phyloP scores from a whole-genome alignment of 1,140 invertebrate genomes.

The Zophobas atratus region DNA sequence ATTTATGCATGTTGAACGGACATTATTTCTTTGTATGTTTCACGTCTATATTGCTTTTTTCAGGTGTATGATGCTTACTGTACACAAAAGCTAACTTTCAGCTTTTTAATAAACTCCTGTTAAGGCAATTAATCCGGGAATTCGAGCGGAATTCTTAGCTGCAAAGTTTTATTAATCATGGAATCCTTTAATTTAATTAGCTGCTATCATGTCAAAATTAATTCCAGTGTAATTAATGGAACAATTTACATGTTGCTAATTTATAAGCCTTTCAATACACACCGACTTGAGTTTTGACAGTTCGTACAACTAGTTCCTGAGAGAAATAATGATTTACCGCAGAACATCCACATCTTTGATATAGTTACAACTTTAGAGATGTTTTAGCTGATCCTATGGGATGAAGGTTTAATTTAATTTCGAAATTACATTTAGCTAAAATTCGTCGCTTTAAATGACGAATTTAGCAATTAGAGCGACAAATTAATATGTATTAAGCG shows the following conservation, averaged over 20 bases:
- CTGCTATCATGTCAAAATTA: background rate
- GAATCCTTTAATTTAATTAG: no score
- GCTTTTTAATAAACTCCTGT: no score
- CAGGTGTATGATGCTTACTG: no score
- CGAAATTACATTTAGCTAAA: conserved; percentile 7
- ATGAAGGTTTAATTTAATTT: conserved; percentile 20
- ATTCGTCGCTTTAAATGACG: background rate
- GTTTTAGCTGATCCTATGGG: conserved; percentile 21
- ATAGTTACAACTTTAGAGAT: conserved; percentile 11
- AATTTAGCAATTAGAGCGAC: conserved; percentile 2
- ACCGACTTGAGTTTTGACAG: conserved; percentile 6
- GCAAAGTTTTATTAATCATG: no score
- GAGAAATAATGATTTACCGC: conserved; percentile 10
- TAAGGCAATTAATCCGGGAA: no score
- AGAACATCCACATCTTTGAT: conserved; percentile 21
- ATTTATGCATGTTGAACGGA: no score
- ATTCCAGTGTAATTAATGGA: background rate
- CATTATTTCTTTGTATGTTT: no score
- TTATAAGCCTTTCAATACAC: conserved; percentile 21
- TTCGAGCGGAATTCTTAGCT: no score
- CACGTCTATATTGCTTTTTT: no score
- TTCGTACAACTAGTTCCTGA: conserved; percentile 11
- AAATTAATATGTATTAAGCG: background rate
- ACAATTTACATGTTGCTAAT: background rate
- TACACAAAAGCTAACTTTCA: no score